A percentile compares a stretch with the other conserved stretches of the same genome.
Conservation (phyloP, 2,888 invertebrate genomes). For the Cheilosia vulpina region DNA sequence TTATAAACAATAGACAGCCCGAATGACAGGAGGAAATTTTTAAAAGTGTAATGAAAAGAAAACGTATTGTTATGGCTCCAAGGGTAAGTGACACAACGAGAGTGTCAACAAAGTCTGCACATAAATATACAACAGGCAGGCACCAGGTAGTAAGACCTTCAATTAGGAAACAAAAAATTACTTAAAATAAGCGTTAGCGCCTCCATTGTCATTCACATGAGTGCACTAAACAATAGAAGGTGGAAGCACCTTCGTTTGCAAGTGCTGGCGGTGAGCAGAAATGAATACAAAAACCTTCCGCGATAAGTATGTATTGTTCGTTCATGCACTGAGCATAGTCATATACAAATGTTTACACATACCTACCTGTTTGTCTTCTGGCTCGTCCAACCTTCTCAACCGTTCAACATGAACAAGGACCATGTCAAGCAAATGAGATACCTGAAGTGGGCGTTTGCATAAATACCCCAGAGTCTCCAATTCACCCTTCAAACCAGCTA, state of each 20-base stretch:
- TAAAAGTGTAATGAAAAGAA: neutral
- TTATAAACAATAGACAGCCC: neutral
- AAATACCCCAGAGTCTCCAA: conserved; percentile 9
- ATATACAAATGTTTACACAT: neutral
- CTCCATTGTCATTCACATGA: conserved; percentile 68
- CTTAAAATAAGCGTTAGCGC: conserved; percentile 71
- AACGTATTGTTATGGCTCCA: conserved; percentile 24
- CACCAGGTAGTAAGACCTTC: conserved; percentile 49
- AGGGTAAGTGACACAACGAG: conserved; percentile 69
- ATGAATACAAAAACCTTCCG: conserved; percentile 27
- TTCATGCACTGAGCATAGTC: neutral
- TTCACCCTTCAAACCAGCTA: conserved; percentile 5
- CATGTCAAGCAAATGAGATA: conserved; percentile 59
- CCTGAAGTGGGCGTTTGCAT: conserved; percentile 46
- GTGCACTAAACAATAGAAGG: conserved; percentile 63
- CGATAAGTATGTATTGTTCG: conserved; percentile 51
- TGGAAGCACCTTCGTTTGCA: conserved; percentile 29
- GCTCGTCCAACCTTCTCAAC: conserved; percentile 58
- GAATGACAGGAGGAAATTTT: neutral
- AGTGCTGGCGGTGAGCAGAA: neutral
- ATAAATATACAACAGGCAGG: neutral
- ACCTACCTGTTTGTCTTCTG: conserved; percentile 15
- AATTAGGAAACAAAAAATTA: conserved; percentile 72
- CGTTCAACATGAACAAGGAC: conserved; percentile 62
- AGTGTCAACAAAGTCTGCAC: conserved; percentile 58